Evolutionary conservation across 2,797 vertebrate species (phyloP), one percentile per base, ranked within the genome.

Genomic region (Salmo trutta): DNA sequence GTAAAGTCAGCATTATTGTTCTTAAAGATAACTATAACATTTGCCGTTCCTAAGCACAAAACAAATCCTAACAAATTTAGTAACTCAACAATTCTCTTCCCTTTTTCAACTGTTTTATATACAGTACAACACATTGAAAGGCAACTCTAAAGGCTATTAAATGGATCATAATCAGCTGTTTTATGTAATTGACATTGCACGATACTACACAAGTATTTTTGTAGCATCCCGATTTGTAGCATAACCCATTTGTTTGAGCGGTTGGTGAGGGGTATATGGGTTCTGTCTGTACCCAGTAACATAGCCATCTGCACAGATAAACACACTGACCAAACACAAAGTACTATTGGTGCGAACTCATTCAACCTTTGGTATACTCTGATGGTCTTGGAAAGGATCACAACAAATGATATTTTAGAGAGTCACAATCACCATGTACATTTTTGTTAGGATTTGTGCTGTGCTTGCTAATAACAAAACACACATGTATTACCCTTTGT

Each of bases 381-480:
- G 56, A 59, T 31, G 31, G 52, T 53, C 71, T 51, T 72, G 21
- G 5, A 53, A 17, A 54, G 53, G 4, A 54, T 73, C 33, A 19
- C 68, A 19, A 19, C 36, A 70, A 51, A 70, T 14, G 1, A 41
- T 47, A 47, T 51, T 24, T 24, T 17, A 51, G 62, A 73, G 70
- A 54, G 78, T 80, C 36, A 81, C 70, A 80, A 86, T 84, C 15
- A 52, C 78, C 89, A 89, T 87, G 87, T 90, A 85, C 81, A 84
- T 88, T 90, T 93, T 90, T 84, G 91, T 90, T 91, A 91, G 91
- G 92, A 91, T 94, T 95, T 94, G 90, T 94, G 92, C 90, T 94
- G 93, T 94, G 93, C 92, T 90, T 90, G 88, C 89, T 89, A 91
- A 88, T 85, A 70, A 91, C 75, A 91, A 85, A 88, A 84, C 85